A percentile compares a stretch with the other conserved stretches of the same genome.
phyloP scores from a whole-genome alignment of 2,113 vertebrate genomes.

The Geococcyx californianus region DNA sequence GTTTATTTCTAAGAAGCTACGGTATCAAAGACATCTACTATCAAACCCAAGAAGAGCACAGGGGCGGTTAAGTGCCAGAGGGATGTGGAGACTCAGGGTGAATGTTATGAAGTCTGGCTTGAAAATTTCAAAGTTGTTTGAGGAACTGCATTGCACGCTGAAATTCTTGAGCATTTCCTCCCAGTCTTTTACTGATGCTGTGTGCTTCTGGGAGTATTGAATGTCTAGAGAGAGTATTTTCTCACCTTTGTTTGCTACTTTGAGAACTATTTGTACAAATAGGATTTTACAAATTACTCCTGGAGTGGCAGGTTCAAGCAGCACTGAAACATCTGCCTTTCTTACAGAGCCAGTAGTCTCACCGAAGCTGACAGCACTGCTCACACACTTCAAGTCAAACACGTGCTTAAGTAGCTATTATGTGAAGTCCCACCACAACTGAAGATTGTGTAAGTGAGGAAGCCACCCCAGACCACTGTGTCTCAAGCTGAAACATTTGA shows the following conservation, averaged over 20 bases:
- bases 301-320: constrained; percentile 1
- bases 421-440: background rate
- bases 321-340: background rate
- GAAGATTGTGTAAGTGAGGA: background rate
- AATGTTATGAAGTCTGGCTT: background rate
- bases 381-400: background rate
- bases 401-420: background rate
- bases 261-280: background rate
- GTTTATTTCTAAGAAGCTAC: background rate
- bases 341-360: background rate
- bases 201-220: background rate
- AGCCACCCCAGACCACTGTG: background rate
- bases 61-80: background rate
- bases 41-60: background rate
- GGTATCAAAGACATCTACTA: background rate
- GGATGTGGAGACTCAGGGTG: background rate
- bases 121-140: background rate
- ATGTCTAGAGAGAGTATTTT: background rate
- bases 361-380: background rate
- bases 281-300: constrained; percentile 15
- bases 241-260: background rate
- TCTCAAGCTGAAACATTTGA: background rate
- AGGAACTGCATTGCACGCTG: background rate
- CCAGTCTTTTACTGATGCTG: background rate
- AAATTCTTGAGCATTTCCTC: background rate